Base-by-base conservation (phyloP, 2,113 vertebrate genomes). In the Marcusenius ussheri region DNA sequence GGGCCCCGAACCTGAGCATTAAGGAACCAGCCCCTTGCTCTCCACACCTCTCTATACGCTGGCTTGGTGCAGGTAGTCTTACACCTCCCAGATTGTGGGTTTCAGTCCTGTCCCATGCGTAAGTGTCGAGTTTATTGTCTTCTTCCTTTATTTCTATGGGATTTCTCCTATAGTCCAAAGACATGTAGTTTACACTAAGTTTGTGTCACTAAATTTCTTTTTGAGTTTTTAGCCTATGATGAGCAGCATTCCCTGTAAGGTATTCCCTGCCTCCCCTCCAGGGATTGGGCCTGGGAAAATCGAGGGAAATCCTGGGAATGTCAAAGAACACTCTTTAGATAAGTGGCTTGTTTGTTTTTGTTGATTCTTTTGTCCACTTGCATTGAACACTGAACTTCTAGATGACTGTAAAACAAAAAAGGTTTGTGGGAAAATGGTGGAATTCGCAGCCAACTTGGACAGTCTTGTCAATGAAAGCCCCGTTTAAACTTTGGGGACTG, bases 71-170 rank as follows among this genome's bases (percentile, higher is more conserved):
- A 70, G 62, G 27, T 70, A 70, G 27, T 31, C 62, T 27, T 70
- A 27, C 27, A 53, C 2, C 39, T 66, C 17, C 11, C 17, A 70
- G 58, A 21, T 13, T 35, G 39, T 46, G 62, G 35, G 58, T 91
- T 17, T 53, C 39, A 39, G 49, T 80, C 58, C 31, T 88, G 10
- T 4, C n/a, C 5, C 70, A 92, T 91, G 91, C 53, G 83, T 83
- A 74, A 86, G 56, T 46, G 53, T 51, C 13, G 13, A 27, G 47
- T 51, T 19, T 8, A 11, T 10, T 87, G n/a, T 10, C 27, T 87
- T 21, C 42, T 27, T 51, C 62, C 62, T 66, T 3, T 9, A 27
- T 66, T 80, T 80, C 11, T 19, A 19, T n/a, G 15, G 11, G 15
- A 39, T 77, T 77, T 39, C 35, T 77, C 15, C 70, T 39, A 42